Base-by-base conservation (phyloP, 2,888 invertebrate species). In the Dorcus parallelipipedus region DNA sequence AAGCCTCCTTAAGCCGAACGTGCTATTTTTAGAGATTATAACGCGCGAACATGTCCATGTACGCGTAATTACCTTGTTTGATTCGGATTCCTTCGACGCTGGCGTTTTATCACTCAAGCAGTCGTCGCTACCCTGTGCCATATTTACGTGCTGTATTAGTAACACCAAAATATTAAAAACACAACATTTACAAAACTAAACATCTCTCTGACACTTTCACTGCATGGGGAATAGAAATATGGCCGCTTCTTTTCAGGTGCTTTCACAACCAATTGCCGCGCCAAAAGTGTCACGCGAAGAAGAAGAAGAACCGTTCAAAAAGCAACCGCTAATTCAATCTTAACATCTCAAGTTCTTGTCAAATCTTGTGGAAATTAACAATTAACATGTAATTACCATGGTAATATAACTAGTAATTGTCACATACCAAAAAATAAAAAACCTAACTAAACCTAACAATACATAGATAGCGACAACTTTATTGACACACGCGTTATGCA, bases 191-290 rank as follows among this genome's bases (percentile, higher is more conserved):
- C 60, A 68, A 70, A 67, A 72, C 67, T 72, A 71, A 73, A 74
- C 76, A 76, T 76, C 73, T 74, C 70, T 68, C 64, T 70, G 70
- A 72, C 72, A 75, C 75, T 77, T 77, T 76, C 76, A 75, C 76
- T 76, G 76, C 76, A 76, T 76, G 77, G 76, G 76, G 73, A 76
- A 67, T 58, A 72, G 68, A 73, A 78, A 78, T 73, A 78, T 78
- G 78, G 78, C 77, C 76, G 67, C 65, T 59, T 61, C 56, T 52
- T 60, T 64, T 52, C 40, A 67, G 68, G 66, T 68, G 69, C 64
- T 69, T 64, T 67, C 65, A 64, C 69, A 67, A 67, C 61, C 55
- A 54, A 49, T 52, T 42, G 52, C 59, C 59, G 48, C 59, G 59
- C 59, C 59, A 59, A 59, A 55, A 55, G 52, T 51, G 26, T 33